phyloP scores from a whole-genome alignment of 2,888 invertebrate genomes.

The Allacma fusca region DNA sequence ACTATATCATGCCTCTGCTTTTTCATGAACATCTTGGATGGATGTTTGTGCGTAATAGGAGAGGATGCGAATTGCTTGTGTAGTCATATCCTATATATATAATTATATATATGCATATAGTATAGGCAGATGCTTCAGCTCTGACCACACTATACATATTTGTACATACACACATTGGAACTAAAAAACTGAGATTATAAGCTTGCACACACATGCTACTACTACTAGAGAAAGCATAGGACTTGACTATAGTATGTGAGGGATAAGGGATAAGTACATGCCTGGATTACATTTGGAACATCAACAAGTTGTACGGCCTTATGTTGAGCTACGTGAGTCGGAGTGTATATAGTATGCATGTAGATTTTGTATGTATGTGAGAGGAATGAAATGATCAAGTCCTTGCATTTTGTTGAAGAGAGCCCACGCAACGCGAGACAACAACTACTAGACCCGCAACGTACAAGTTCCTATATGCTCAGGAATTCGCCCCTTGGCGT shows the following conservation, averaged over 20 bases:
- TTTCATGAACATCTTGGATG: background rate
- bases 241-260: too few species aligned
- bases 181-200: too few species aligned
- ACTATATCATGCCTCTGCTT: background rate
- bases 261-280: too few species aligned
- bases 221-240: too few species aligned
- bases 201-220: too few species aligned
- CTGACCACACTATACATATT: too few species aligned
- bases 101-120: background rate
- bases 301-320: too few species aligned
- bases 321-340: background rate
- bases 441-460: too few species aligned
- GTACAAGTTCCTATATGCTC: background rate
- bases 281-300: too few species aligned
- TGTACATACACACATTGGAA: too few species aligned
- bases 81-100: background rate
- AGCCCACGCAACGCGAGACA: conserved; percentile 31
- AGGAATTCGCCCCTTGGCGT: conserved; percentile 28
- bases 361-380: background rate
- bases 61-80: background rate
- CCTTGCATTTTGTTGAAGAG: background rate
- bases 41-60: background rate
- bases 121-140: too few species aligned
- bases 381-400: conserved; percentile 6
- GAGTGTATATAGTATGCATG: background rate